A percentile compares a stretch with the other conserved stretches of the same genome.
These are phyloP conservation scores for Eupelmus urozonus DNA, from an alignment of 2,888 invertebrate species.

Conservation along the genomic window DNA sequence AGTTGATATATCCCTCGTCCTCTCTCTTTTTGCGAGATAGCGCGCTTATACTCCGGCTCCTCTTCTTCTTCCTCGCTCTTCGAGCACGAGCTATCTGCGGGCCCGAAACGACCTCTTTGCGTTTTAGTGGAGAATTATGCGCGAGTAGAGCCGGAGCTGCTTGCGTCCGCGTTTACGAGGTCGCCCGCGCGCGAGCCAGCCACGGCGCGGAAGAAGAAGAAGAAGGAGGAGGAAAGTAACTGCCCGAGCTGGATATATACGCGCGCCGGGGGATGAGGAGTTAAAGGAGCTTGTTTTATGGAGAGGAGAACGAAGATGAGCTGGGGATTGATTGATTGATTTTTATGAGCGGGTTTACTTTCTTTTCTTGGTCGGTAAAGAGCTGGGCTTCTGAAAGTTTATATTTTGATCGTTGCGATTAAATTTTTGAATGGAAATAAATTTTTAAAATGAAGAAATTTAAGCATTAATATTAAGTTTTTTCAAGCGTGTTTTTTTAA, in stretches of 20 bases:
- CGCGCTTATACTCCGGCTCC: background rate
- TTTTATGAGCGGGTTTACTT: background rate
- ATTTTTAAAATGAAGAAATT: no score
- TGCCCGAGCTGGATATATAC: background rate
- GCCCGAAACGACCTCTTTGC: conserved; percentile 70
- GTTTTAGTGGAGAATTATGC: conserved; percentile 74
- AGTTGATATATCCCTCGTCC: conserved; percentile 56
- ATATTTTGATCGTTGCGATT: no score
- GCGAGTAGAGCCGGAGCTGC: conserved; percentile 67
- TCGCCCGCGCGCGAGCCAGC: conserved; percentile 53
- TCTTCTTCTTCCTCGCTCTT: conserved; percentile 8
- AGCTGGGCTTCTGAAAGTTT: no score
- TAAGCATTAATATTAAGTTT: no score
- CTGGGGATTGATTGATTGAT: conserved; percentile 27
- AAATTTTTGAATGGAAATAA: no score
- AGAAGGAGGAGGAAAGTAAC: conserved; percentile 43
- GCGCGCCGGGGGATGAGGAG: conserved; percentile 41
- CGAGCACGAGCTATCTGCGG: conserved; percentile 48
- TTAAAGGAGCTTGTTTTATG: conserved; percentile 42
- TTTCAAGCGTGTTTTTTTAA: no score
- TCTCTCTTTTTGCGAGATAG: conserved; percentile 11
- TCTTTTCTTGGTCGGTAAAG: no score
- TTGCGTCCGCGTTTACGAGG: conserved; percentile 74
- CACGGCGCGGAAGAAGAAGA: conserved; percentile 43
- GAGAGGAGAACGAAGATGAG: background rate